These are phyloP conservation scores for Caenorhabditis sulstoni DNA, from an alignment of 2,888 invertebrate genomes.

Conservation along the genomic window DNA sequence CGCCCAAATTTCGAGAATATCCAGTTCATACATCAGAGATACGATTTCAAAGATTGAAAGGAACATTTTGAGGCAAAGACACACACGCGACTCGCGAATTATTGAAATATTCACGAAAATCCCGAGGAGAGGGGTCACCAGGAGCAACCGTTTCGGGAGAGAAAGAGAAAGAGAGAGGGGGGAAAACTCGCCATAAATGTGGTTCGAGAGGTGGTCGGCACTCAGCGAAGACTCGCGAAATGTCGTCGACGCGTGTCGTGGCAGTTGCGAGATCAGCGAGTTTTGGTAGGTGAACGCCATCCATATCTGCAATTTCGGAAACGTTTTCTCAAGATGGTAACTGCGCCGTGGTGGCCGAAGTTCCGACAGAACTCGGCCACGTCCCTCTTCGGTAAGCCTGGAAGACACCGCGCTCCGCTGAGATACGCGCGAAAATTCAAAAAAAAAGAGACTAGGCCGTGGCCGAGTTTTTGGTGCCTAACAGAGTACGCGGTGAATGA, in stretches of 20 bases:
- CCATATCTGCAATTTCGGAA: conserved; percentile 56
- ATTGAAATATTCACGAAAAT: conserved; percentile 17
- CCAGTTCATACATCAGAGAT: conserved; percentile 43
- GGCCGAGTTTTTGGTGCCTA: too few species aligned
- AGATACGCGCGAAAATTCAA: too few species aligned
- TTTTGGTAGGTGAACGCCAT: conserved; percentile 73
- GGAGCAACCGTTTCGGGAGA: conserved; percentile 8
- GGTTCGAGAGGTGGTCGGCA: conserved; percentile 43
- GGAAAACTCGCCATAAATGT: conserved; percentile 51
- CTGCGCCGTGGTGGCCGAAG: too few species aligned
- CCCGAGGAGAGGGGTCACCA: conserved; percentile 25
- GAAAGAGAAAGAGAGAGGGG: not conserved
- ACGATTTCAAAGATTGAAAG: not conserved
- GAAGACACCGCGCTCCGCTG: too few species aligned
- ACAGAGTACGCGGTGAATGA: too few species aligned
- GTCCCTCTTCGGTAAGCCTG: too few species aligned
- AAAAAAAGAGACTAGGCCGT: too few species aligned
- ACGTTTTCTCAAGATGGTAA: too few species aligned
- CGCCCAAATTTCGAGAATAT: conserved; percentile 45
- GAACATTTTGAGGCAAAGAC: not conserved
- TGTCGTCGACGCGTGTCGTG: conserved; percentile 51
- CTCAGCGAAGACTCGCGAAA: conserved; percentile 47
- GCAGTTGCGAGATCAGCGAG: conserved; percentile 62
- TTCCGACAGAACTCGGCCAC: too few species aligned
- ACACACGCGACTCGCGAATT: conserved; percentile 34